Percentiles rank a stretch among this genome's conserved stretches.
Evolutionary conservation across 2,113 vertebrate species (phyloP).

Genomic region (Misgurnus mizolepis): DNA sequence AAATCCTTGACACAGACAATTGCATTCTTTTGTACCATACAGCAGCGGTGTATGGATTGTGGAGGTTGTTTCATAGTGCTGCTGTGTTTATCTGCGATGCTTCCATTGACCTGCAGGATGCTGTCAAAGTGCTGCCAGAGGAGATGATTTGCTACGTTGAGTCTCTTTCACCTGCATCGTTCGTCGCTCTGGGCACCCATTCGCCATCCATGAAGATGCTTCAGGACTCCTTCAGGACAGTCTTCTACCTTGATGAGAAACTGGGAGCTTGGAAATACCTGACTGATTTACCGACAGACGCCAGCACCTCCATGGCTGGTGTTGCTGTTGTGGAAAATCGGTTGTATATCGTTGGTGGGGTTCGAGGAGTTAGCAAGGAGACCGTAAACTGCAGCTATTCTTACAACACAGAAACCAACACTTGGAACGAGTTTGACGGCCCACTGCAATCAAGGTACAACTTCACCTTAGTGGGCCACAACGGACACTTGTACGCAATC

Average conservation of each 20-base stretch:
- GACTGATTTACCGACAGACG: conserved; percentile 81
- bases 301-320: conserved; percentile 91
- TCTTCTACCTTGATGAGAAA: conserved; percentile 88
- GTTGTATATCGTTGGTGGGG: conserved; percentile 89
- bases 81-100: conserved; percentile 86
- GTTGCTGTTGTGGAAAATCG: conserved; percentile 86
- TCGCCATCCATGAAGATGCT: conserved; percentile 83
- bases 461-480: conserved; percentile 81
- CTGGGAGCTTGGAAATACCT: conserved; percentile 84
- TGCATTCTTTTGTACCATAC: conserved; percentile 87
- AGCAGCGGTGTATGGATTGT: conserved; percentile 82
- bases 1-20: conserved; percentile 85
- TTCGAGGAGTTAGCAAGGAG: conserved; percentile 84
- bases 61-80: conserved; percentile 74
- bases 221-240: conserved; percentile 84
- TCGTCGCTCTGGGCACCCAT: conserved; percentile 86
- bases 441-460: conserved; percentile 87
- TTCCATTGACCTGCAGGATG: conserved; percentile 73
- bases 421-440: conserved; percentile 83
- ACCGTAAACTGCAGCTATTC: conserved; percentile 87
- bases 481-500: conserved; percentile 83
- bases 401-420: conserved; percentile 77
- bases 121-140: conserved; percentile 70
- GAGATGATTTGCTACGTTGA: conserved; percentile 81
- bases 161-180: conserved; percentile 78